Evolutionary conservation across 2,113 vertebrate species (phyloP), one percentile per base, ranked within the genome.

Genomic region (Enhydra lutris): DNA sequence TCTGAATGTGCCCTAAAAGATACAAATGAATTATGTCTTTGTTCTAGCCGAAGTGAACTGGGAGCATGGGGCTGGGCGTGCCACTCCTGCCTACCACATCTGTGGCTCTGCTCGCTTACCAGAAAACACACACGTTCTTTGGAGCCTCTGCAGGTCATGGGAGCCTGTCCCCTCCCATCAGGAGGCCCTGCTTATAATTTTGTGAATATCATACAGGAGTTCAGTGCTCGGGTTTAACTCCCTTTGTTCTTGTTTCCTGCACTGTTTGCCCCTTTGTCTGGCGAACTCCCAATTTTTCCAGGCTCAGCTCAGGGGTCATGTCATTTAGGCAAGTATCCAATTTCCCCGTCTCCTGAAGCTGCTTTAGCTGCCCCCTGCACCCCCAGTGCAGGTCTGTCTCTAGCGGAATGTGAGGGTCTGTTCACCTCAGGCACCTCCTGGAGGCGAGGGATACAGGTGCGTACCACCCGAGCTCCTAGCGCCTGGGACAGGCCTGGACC

Each of bases 1-100:
- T 24, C 31, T n/a, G 81, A 42, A 69, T 36, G 63, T 1, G 42
- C 12, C 69, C 29, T 61, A 52, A 61, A 45, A 65, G 59, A 21
- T 26, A 74, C n/a, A 71, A 39, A 71, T 57, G 18, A 17, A 17
- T 45, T 14, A 8, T 36, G 8, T 52, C 67, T 82, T 11, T 71
- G 7, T 76, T 50, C 14, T 6, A 42, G 47, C 45, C 13, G 4
- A 76, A 79, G 42, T 13, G 59, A 74, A 7, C 24, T 20, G 9
- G 45, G 21, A 31, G 24, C 21, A 7, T 0, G 0, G 0, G 11
- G 3, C 45, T 0, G 0, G 23, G 39, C 34, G 50, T n/a, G 11
- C 1, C 29, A 21, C 21, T 42, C 34, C 31, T 82, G 67, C 23
- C 31, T 34, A 26, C 65, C 20, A 10, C 6, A 1, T 8, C 6